Percentiles rank a stretch among this genome's conserved stretches.
Evolutionary conservation across 2,888 invertebrate genomes (phyloP).

Genomic region (Bugulina stolonifera): DNA sequence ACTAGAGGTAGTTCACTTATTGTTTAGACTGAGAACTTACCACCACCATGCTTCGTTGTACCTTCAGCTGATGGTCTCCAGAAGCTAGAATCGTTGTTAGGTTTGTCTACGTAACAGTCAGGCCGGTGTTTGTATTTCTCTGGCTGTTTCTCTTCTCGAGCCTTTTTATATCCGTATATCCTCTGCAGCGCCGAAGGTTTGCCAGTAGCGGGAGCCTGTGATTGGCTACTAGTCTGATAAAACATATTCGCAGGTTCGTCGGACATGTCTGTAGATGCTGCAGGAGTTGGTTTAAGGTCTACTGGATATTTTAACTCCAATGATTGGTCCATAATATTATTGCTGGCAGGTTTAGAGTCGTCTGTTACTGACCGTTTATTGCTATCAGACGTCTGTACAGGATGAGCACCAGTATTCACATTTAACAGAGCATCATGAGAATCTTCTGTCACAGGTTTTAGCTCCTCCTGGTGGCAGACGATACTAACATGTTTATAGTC

Average conservation of each 20-base stretch:
- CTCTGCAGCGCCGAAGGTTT: slow-evolving; percentile 22
- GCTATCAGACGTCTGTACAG: no score
- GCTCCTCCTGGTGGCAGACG: no score
- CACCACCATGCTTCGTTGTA: no score
- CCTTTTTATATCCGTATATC: slow-evolving; percentile 8
- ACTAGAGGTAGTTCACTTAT: no score
- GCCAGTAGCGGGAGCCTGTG: background rate
- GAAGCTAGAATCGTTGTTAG: slow-evolving; percentile 1
- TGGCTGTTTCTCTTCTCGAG: slow-evolving; percentile 6
- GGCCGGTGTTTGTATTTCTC: slow-evolving; percentile 20
- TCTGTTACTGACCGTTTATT: no score
- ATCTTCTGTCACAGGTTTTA: no score
- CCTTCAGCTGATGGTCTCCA: no score
- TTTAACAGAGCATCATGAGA: no score
- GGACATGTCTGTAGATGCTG: background rate
- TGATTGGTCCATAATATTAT: slow-evolving; percentile 13
- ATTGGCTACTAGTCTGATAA: background rate
- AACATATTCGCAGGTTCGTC: slow-evolving; percentile 4
- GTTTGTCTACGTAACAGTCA: slow-evolving; percentile 22
- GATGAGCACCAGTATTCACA: no score
- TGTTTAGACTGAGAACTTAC: no score
- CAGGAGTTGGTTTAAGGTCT: background rate
- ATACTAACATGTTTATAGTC: no score
- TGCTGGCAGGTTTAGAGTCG: no score
- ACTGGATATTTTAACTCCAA: background rate